phyloP scores from a whole-genome alignment of 2,113 vertebrate genomes.

The Hystrix cristata region DNA sequence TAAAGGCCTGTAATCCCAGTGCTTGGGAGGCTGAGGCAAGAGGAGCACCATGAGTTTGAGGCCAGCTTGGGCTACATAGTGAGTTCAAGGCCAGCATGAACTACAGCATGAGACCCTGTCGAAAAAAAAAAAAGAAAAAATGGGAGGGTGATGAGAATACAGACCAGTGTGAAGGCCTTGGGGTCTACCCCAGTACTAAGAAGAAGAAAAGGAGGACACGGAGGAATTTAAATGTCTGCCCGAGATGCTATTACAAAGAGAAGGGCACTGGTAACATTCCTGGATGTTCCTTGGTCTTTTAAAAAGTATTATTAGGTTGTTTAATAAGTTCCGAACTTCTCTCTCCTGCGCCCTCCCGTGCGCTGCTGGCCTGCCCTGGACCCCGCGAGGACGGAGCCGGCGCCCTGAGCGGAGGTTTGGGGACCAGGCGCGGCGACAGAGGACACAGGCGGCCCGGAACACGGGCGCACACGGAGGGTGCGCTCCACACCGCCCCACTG shows the following conservation, averaged over 20 bases:
- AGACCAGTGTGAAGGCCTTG: background rate
- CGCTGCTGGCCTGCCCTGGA: too few relatives aligned
- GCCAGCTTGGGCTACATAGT: too few relatives aligned
- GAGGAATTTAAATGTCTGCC: background rate
- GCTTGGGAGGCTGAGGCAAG: too few relatives aligned
- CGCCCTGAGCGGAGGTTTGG: background rate
- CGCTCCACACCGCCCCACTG: background rate
- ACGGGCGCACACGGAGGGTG: background rate
- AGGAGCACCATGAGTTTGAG: too few relatives aligned
- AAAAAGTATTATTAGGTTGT: background rate
- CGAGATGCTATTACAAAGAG: background rate
- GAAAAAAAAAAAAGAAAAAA: background rate
- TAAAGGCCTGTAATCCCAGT: too few relatives aligned
- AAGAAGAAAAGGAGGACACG: background rate
- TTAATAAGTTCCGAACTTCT: too few relatives aligned
- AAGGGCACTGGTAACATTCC: background rate
- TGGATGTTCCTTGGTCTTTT: background rate
- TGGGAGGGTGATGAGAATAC: too few relatives aligned
- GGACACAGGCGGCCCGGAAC: too few relatives aligned
- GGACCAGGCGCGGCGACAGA: background rate
- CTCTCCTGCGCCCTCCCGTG: too few relatives aligned
- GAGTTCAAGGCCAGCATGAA: too few relatives aligned
- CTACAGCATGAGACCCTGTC: too few relatives aligned
- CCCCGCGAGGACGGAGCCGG: too few relatives aligned
- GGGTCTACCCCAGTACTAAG: background rate